phyloP scores from a whole-genome alignment of 2,113 vertebrate genomes.

The Eupsittula cactorum region DNA sequence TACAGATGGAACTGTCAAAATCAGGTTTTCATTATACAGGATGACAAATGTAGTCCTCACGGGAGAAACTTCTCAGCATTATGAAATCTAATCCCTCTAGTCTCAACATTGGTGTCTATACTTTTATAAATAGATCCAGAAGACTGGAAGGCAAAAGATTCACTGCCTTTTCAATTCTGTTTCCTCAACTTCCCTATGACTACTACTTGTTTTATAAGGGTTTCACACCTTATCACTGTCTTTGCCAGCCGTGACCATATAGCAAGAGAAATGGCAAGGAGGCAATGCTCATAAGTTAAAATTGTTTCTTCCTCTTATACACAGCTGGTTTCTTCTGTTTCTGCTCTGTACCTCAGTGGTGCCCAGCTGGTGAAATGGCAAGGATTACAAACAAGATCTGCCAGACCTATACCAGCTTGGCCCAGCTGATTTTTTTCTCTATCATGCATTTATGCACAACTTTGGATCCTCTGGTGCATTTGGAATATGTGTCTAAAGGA shows the following conservation, averaged over 20 bases:
- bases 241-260: background rate
- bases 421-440: background rate
- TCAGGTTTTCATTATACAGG: background rate
- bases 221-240: background rate
- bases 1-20: conserved; percentile 32
- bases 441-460: background rate
- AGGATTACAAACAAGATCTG: background rate
- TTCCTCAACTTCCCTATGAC: background rate
- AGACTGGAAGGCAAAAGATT: background rate
- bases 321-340: background rate
- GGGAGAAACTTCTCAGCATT: background rate
- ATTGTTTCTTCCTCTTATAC: background rate
- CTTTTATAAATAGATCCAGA: background rate
- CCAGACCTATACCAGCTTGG: background rate
- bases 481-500: background rate
- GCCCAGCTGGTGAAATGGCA: background rate
- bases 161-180: background rate
- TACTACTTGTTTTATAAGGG: background rate
- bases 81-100: conserved; percentile 43
- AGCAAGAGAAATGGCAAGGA: background rate
- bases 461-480: fast-evolving
- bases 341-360: background rate
- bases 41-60: conserved; percentile 21
- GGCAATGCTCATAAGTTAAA: background rate
- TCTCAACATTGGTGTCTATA: background rate